Conservation (phyloP, 1,140 invertebrate species). For the Phymorhynchus buccinoides region DNA sequence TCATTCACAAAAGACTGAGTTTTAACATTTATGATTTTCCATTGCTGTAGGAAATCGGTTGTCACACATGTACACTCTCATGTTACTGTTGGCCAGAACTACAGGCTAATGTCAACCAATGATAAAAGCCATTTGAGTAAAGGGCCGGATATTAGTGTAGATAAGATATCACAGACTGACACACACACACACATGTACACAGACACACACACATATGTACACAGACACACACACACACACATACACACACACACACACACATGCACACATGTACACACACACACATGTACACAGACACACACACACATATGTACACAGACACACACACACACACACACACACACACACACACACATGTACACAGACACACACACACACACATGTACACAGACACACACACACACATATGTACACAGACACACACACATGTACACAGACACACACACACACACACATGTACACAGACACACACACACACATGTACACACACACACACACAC, state of each 20-base stretch:
- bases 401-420: not conserved
- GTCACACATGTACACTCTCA: too few relatives aligned
- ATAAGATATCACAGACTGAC: not conserved
- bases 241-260: not conserved
- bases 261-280: not conserved
- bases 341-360: not conserved
- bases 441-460: not conserved
- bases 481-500: not conserved
- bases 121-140: too few relatives aligned
- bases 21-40: too few relatives aligned
- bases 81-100: too few relatives aligned
- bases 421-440: not conserved
- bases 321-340: not conserved
- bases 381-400: not conserved
- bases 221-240: constrained; percentile 7
- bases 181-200: constrained; percentile 17
- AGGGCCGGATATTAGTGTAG: too few relatives aligned
- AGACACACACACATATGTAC: constrained; percentile 14
- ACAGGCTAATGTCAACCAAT: too few relatives aligned
- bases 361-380: too few relatives aligned
- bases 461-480: not conserved
- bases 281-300: constrained; percentile 16
- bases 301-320: constrained; percentile 21
- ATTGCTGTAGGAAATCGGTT: too few relatives aligned
- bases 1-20: too few relatives aligned